A percentile compares a stretch with the other conserved stretches of the same genome.
These are phyloP conservation scores for Linnaemya vulpina DNA, from an alignment of 2,888 invertebrate species.

Conservation along the genomic window DNA sequence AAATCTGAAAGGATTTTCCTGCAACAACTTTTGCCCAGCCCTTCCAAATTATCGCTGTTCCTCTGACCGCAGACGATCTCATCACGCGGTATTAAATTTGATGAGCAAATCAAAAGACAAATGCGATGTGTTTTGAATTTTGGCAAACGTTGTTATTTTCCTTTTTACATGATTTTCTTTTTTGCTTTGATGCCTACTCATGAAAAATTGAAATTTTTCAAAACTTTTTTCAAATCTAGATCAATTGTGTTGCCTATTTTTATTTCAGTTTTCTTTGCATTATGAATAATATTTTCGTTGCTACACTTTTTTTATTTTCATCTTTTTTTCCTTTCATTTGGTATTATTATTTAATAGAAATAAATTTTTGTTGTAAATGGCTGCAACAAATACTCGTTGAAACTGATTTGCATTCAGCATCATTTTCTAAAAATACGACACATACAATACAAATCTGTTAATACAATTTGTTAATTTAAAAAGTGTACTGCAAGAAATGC, in stretches of 20 bases:
- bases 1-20: too few relatives aligned
- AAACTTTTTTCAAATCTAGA: constrained; percentile 65
- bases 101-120: constrained; percentile 11
- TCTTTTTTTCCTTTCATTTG: constrained; percentile 1
- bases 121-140: constrained; percentile 20
- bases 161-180: background rate
- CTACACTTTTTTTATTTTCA: background rate
- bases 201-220: constrained; percentile 15
- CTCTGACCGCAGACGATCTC: background rate
- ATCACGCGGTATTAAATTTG: constrained; percentile 4
- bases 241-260: constrained; percentile 58
- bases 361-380: constrained; percentile 30
- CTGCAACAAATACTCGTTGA: constrained; percentile 19
- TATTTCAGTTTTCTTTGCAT: constrained; percentile 3
- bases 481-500: background rate
- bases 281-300: constrained; percentile 44
- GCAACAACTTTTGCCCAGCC: too few relatives aligned
- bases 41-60: background rate
- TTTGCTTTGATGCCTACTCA: constrained; percentile 19
- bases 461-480: background rate
- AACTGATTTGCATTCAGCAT: constrained; percentile 66
- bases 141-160: background rate
- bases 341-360: constrained; percentile 35
- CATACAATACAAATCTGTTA: background rate
- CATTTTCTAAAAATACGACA: constrained; percentile 64